These are phyloP conservation scores for Ectemnius cavifrons DNA, from an alignment of 2,888 invertebrate species.

Conservation along the genomic window DNA sequence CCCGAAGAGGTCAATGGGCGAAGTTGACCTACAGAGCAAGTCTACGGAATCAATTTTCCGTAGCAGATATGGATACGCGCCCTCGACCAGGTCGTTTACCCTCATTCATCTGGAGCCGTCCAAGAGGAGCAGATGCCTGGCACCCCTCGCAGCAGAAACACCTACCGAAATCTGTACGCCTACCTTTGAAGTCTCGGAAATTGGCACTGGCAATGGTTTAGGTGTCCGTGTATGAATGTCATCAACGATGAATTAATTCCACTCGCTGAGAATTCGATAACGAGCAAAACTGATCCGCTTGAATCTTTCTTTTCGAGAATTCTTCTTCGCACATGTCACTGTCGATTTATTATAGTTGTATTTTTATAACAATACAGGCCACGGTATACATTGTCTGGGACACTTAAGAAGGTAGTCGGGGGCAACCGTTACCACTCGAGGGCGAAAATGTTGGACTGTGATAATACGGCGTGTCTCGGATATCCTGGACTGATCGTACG, in stretches of 20 bases:
- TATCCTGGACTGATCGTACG: conserved; percentile 25
- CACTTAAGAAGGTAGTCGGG: no score
- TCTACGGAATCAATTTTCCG: conserved; percentile 70
- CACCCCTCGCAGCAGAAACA: conserved; percentile 69
- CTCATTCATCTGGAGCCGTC: conserved; percentile 64
- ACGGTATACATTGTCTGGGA: conserved; percentile 24
- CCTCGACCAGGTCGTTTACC: conserved; percentile 55
- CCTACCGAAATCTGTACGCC: conserved; percentile 73
- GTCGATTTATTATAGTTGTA: conserved; percentile 12
- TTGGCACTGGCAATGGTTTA: conserved; percentile 65
- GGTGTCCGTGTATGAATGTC: conserved; percentile 68
- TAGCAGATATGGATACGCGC: conserved; percentile 25
- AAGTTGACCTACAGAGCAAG: conserved; percentile 64
- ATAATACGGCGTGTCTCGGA: conserved; percentile 54
- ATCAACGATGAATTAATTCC: no score
- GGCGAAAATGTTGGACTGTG: conserved; percentile 48
- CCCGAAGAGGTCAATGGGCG: conserved; percentile 51
- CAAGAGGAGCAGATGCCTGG: conserved; percentile 58
- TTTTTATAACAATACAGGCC: conserved; percentile 35
- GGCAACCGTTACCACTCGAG: no score
- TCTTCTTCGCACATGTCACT: no score
- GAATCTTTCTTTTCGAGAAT: no score
- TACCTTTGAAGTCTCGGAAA: conserved; percentile 70
- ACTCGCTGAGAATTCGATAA: no score
- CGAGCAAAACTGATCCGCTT: no score